Percentiles rank a stretch among this genome's conserved stretches.
phyloP scores from a whole-genome alignment of 2,888 invertebrate genomes.

The Apamea crenata region DNA sequence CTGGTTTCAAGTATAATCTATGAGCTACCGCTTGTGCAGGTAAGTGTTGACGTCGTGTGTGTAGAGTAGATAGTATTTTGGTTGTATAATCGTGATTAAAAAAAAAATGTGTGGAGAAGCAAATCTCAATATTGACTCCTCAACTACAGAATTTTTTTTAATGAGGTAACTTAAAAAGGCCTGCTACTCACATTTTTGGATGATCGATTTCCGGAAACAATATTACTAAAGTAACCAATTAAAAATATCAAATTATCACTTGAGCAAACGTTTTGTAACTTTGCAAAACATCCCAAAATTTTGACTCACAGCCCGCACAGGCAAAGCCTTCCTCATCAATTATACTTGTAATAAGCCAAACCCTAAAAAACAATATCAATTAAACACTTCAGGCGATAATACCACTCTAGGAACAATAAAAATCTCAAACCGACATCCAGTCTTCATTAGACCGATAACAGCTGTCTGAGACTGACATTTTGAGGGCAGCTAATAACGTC shows the following conservation, averaged over 20 bases:
- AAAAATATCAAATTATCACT: neutral
- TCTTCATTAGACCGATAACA: constrained; percentile 27
- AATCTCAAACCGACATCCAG: constrained; percentile 18
- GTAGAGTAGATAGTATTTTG: neutral
- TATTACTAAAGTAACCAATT: neutral
- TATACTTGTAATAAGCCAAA: neutral
- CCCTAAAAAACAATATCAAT: neutral
- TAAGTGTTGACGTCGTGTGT: neutral
- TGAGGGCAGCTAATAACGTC: constrained; percentile 45
- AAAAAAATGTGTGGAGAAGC: neutral
- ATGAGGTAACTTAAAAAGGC: too few relatives aligned
- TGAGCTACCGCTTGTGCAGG: constrained; percentile 7
- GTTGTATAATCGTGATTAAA: neutral
- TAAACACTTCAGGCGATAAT: neutral
- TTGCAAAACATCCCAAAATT: neutral
- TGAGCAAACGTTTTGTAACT: neutral
- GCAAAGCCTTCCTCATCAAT: too few relatives aligned
- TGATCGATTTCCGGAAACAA: neutral
- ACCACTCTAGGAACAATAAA: constrained; percentile 15
- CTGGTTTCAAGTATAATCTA: constrained; percentile 30
- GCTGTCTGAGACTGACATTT: constrained; percentile 40
- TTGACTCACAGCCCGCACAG: neutral
- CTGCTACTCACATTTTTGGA: neutral
- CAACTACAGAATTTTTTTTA: too few relatives aligned
- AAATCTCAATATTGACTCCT: too few relatives aligned